These are phyloP conservation scores for Sphaeramia orbicularis DNA, from an alignment of 2,797 vertebrate species.

Conservation along the genomic window DNA sequence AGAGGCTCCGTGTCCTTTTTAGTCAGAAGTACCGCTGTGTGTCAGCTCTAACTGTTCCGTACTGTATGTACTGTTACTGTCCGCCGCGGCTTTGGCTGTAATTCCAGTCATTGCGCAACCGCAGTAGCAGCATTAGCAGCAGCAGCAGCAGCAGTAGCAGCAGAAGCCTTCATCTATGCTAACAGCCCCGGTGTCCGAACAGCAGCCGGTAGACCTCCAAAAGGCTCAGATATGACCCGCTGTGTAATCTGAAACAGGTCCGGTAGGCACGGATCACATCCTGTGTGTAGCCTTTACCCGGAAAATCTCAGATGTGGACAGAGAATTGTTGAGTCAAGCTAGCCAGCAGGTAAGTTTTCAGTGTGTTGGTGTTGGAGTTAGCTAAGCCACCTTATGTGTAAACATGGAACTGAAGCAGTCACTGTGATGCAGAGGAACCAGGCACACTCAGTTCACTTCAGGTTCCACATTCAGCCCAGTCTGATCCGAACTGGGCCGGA, in stretches of 20 bases:
- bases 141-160: neutral
- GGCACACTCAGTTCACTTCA: too few relatives aligned
- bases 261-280: constrained; percentile 11
- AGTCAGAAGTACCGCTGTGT: neutral
- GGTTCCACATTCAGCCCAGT: too few relatives aligned
- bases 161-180: neutral
- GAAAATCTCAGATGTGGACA: constrained; percentile 15
- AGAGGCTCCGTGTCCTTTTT: too few relatives aligned
- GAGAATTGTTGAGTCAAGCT: constrained; percentile 22
- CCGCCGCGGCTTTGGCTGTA: neutral
- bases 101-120: constrained; percentile 65
- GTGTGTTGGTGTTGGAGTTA: neutral
- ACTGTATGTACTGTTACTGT: neutral
- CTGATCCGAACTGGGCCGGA: too few relatives aligned
- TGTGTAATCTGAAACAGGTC: neutral
- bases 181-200: constrained; percentile 10
- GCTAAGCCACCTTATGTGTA: too few relatives aligned
- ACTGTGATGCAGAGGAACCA: too few relatives aligned
- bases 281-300: neutral
- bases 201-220: constrained; percentile 7
- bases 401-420: too few relatives aligned
- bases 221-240: constrained; percentile 48
- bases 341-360: constrained; percentile 56
- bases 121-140: neutral
- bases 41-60: accelerated